These are phyloP conservation scores for Drosophila nebulosa DNA, from an alignment of 1,140 invertebrate genomes.

Conservation along the genomic window DNA sequence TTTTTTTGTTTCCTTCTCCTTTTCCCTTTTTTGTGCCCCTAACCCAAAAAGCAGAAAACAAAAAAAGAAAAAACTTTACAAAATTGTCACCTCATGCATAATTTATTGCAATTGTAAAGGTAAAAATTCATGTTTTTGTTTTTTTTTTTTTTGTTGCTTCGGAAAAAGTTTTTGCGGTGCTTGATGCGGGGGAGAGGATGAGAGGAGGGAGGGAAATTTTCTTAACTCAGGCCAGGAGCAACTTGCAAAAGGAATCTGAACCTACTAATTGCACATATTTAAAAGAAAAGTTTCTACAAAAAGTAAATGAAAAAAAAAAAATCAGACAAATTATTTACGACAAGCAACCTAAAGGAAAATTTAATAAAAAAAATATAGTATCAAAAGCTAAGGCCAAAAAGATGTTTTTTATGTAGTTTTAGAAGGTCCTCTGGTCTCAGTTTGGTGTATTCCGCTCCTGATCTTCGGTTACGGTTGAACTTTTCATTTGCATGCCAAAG, in stretches of 20 bases:
- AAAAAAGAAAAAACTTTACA: conserved; percentile 34
- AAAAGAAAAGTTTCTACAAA: not conserved
- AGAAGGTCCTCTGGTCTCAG: conserved; percentile 9
- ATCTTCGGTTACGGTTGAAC: conserved; percentile 14
- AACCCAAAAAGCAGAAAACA: not conserved
- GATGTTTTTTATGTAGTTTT: too few species aligned
- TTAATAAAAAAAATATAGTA: not conserved
- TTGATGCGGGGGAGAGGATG: too few species aligned
- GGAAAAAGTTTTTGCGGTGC: conserved; percentile 35
- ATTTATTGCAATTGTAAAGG: conserved; percentile 71
- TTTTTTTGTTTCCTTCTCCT: conserved; percentile 18
- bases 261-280: conserved; percentile 9
- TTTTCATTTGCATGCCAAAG: conserved; percentile 28
- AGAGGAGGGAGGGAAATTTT: not conserved
- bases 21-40: conserved; percentile 30
- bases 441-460: conserved; percentile 20
- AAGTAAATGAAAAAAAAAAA: not conserved
- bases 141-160: too few species aligned
- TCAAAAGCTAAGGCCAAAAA: too few species aligned
- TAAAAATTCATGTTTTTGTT: conserved; percentile 66
- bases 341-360: not conserved
- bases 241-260: not conserved
- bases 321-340: not conserved
- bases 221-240: not conserved
- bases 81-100: conserved; percentile 77